A percentile compares a stretch with the other conserved stretches of the same genome.
Evolutionary conservation across 37 sponge, comb jelly and placozoan species (phyloP).

Genomic region (Geodia barretti): DNA sequence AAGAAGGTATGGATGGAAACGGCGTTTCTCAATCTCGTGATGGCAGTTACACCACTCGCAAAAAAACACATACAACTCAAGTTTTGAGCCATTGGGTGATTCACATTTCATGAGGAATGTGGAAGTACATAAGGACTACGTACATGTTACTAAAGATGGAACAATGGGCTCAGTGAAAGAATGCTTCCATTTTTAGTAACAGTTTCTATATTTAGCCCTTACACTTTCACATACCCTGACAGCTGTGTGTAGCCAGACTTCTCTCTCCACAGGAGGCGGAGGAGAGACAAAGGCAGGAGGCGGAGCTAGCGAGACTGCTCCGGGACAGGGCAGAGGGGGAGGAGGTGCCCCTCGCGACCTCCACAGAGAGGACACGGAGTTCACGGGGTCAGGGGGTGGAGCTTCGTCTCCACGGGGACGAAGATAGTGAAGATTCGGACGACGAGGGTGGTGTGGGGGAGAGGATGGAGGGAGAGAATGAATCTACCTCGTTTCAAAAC

Average conservation of each 20-base stretch:
- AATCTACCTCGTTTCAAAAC: not conserved
- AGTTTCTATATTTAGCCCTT: too few relatives aligned
- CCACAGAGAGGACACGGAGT: not conserved
- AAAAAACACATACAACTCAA: not conserved
- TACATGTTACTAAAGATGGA: too few relatives aligned
- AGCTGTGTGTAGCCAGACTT: not conserved
- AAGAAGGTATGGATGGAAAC: conserved; percentile 21
- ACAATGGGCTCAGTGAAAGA: too few relatives aligned
- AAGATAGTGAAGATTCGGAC: conserved; percentile 5
- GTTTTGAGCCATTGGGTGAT: too few relatives aligned
- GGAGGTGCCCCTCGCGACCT: not conserved
- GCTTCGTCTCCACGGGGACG: not conserved
- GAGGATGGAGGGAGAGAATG: not conserved
- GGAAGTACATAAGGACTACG: too few relatives aligned
- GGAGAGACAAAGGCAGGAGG: conserved; percentile 5
- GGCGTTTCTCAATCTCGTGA: not conserved
- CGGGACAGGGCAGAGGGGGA: conserved; percentile 41
- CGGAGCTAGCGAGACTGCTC: conserved; percentile 23
- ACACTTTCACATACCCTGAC: not conserved
- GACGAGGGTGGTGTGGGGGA: not conserved
- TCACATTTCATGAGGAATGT: too few relatives aligned
- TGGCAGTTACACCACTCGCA: not conserved
- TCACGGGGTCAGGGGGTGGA: not conserved
- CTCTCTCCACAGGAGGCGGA: conserved; percentile 13
- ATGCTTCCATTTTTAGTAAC: too few relatives aligned